Percentiles rank a stretch among this genome's conserved stretches.
These are phyloP conservation scores for Mythimna impura DNA, from an alignment of 2,888 invertebrate species.

Conservation along the genomic window DNA sequence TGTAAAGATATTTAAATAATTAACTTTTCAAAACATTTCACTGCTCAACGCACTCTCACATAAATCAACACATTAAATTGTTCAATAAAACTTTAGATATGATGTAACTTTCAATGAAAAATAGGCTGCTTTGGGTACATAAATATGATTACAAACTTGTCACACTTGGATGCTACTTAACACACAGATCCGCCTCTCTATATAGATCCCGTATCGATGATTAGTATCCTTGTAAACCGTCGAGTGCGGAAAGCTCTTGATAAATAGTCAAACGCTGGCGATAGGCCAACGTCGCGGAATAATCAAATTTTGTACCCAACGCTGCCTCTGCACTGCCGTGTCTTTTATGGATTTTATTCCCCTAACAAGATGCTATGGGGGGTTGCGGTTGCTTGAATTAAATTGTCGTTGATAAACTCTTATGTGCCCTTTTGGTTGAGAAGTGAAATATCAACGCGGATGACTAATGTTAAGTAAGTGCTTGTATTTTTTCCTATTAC, in stretches of 20 bases:
- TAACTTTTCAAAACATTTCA: too few relatives aligned
- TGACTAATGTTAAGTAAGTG: constrained; percentile 1
- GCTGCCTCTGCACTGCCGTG: constrained; percentile 81
- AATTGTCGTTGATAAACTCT: constrained; percentile 88
- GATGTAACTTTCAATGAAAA: too few relatives aligned
- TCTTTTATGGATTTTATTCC: constrained; percentile 89
- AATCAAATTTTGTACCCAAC: constrained; percentile 88
- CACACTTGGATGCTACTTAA: constrained; percentile 6
- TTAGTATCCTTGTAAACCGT: constrained; percentile 89
- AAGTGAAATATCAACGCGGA: constrained; percentile 45
- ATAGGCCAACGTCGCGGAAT: constrained; percentile 90
- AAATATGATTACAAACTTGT: not conserved
- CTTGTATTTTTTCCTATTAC: not conserved
- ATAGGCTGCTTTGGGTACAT: not conserved
- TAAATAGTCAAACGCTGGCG: constrained; percentile 89
- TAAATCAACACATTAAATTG: too few relatives aligned
- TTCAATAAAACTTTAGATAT: too few relatives aligned
- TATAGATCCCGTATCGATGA: constrained; percentile 80
- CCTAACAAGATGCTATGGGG: constrained; percentile 85
- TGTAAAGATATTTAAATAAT: too few relatives aligned
- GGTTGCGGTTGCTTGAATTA: constrained; percentile 87
- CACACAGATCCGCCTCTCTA: constrained; percentile 69
- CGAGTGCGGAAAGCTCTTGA: constrained; percentile 84
- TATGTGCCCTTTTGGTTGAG: constrained; percentile 78
- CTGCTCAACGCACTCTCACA: too few relatives aligned